phyloP scores from a whole-genome alignment of 2,888 invertebrate species.

The Neuroscelio doddi region DNA sequence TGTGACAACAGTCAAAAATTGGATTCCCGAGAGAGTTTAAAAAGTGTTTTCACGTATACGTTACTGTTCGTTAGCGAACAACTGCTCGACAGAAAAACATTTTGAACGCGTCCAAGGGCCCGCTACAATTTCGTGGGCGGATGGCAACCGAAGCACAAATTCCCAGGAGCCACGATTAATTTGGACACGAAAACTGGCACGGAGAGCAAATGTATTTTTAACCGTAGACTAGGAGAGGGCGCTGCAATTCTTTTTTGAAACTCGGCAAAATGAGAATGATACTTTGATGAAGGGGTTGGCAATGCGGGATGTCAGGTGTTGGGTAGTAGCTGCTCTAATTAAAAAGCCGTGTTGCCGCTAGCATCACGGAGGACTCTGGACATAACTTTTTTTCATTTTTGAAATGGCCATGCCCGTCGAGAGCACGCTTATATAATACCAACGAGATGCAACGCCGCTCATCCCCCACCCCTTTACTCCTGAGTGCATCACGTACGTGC shows the following conservation, averaged over 20 bases:
- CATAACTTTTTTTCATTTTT: slow-evolving; percentile 64
- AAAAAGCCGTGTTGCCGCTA: slow-evolving; percentile 70
- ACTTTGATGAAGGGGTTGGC: slow-evolving; percentile 70
- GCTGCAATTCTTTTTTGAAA: slow-evolving; percentile 62
- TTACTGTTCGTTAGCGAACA: slow-evolving; percentile 24
- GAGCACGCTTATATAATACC: slow-evolving; percentile 67
- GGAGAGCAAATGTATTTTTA: slow-evolving; percentile 43
- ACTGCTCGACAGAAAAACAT: slow-evolving; percentile 30
- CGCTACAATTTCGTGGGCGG: slow-evolving; percentile 42
- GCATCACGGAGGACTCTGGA: slow-evolving; percentile 54
- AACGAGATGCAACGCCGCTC: slow-evolving; percentile 57
- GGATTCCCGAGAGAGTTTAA: slow-evolving; percentile 13
- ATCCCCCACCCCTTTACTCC: slow-evolving; percentile 36
- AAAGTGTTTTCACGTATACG: slow-evolving; percentile 13
- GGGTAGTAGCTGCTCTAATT: slow-evolving; percentile 69
- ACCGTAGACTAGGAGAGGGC: slow-evolving; percentile 41
- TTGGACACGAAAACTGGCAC: slow-evolving; percentile 45
- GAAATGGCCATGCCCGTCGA: slow-evolving; percentile 64
- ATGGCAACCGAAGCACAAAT: slow-evolving; percentile 40
- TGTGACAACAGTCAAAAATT: not conserved
- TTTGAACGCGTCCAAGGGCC: slow-evolving; percentile 29
- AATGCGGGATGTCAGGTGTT: slow-evolving; percentile 69
- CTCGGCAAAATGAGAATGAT: slow-evolving; percentile 69
- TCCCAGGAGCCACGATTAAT: slow-evolving; percentile 45
- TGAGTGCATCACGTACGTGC: slow-evolving; percentile 40